phyloP scores from a whole-genome alignment of 2,888 invertebrate species.

The Graphium colonna region DNA sequence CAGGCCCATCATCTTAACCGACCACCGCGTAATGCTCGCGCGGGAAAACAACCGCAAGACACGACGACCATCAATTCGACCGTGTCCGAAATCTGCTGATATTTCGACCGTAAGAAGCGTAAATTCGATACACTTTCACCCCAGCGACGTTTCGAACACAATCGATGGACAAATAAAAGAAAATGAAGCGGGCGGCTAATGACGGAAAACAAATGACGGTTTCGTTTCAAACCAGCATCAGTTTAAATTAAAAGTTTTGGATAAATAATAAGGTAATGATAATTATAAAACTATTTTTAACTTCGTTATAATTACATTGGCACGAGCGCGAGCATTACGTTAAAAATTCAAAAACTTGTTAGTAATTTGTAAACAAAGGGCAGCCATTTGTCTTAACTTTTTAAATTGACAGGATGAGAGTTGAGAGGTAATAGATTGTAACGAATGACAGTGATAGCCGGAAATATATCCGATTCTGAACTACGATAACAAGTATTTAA shows the following conservation, averaged over 20 bases:
- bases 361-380: background rate
- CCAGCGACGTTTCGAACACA: constrained; percentile 14
- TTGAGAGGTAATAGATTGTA: background rate
- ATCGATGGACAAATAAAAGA: background rate
- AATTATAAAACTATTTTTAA: background rate
- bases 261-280: no score
- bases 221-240: constrained; percentile 15
- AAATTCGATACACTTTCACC: constrained; percentile 23
- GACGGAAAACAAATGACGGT: constrained; percentile 16
- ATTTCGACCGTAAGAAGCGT: constrained; percentile 10
- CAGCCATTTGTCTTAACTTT: constrained; percentile 4
- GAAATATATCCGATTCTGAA: background rate
- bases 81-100: constrained; percentile 9
- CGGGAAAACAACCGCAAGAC: constrained; percentile 30
- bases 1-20: constrained; percentile 63
- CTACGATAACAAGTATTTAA: no score
- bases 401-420: background rate
- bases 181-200: constrained; percentile 1
- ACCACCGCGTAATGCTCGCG: constrained; percentile 26
- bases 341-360: background rate
- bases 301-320: constrained; percentile 9
- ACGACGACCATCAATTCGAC: constrained; percentile 27
- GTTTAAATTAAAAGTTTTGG: background rate
- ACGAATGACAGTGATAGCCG: background rate
- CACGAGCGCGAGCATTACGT: constrained; percentile 1